Evolutionary conservation across 1,140 invertebrate species (phyloP).

Genomic region (Amphibalanus amphitrite): DNA sequence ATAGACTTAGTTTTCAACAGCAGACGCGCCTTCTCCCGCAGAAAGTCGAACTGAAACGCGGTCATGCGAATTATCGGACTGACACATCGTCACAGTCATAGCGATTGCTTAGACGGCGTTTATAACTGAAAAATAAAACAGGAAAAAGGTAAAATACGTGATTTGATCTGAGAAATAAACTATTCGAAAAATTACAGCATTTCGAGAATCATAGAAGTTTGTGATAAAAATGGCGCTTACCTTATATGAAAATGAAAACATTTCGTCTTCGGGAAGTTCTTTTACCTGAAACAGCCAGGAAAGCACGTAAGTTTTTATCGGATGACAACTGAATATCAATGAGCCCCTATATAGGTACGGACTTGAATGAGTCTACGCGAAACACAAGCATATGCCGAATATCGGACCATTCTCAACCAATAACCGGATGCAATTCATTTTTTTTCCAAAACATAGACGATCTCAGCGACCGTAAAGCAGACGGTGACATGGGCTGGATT

Average conservation of each 20-base stretch:
- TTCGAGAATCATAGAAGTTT: too few relatives aligned
- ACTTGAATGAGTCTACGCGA: background rate
- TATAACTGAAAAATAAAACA: too few relatives aligned
- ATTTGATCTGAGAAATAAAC: too few relatives aligned
- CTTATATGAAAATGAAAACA: constrained; percentile 29
- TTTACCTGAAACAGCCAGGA: constrained; percentile 24
- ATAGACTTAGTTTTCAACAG: constrained; percentile 26
- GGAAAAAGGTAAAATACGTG: too few relatives aligned
- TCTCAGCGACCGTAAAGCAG: too few relatives aligned
- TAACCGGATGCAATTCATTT: too few relatives aligned
- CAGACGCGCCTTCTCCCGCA: constrained; percentile 25
- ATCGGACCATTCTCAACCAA: too few relatives aligned
- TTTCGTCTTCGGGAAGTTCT: constrained; percentile 26
- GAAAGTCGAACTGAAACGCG: constrained; percentile 30
- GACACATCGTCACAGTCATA: background rate
- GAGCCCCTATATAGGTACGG: constrained; percentile 4
- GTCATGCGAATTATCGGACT: background rate
- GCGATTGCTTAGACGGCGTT: too few relatives aligned
- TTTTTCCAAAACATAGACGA: too few relatives aligned
- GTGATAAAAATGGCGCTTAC: constrained; percentile 18
- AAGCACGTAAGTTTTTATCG: constrained; percentile 7
- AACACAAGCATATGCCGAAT: background rate
- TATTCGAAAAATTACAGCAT: too few relatives aligned
- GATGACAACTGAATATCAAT: background rate
- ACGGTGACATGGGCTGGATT: too few relatives aligned